Conservation (phyloP, 2,113 vertebrate species). For the Campylomormyrus tamandua region DNA sequence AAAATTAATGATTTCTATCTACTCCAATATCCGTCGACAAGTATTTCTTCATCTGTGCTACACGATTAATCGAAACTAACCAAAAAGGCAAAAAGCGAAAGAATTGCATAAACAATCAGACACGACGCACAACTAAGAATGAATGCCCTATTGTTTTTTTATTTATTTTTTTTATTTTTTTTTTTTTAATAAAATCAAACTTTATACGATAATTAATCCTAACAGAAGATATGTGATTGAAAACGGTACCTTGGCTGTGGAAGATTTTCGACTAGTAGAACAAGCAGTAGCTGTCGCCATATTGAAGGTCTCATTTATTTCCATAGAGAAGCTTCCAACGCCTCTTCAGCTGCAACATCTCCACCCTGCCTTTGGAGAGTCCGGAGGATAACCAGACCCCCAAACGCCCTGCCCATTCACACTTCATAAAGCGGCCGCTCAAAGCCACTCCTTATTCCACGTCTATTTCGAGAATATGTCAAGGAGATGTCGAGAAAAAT, state of each 20-base stretch:
- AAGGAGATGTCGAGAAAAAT: neutral
- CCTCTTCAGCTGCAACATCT: constrained; percentile 22
- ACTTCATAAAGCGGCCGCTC: constrained; percentile 2
- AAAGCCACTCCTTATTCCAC: neutral
- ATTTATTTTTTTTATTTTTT: too few relatives aligned
- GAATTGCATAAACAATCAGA: neutral
- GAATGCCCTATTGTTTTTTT: neutral
- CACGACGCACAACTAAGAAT: neutral
- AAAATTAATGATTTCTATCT: neutral
- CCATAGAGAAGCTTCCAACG: constrained; percentile 19
- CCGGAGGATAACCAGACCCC: constrained; percentile 2
- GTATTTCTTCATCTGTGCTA: neutral
- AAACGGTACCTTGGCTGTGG: constrained; percentile 20
- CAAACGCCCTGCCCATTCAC: constrained; percentile 5
- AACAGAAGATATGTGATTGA: neutral
- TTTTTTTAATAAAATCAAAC: neutral
- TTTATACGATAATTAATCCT: constrained; percentile 5
- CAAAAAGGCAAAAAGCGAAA: neutral
- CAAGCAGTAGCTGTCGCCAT: constrained; percentile 30
- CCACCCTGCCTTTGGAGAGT: constrained; percentile 21
- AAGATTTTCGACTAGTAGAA: constrained; percentile 13
- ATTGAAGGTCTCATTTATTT: constrained; percentile 26
- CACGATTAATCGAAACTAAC: neutral
- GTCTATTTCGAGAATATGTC: neutral
- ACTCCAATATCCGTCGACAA: neutral